Conservation (phyloP, 2,888 invertebrate genomes). For the Eupithecia abbreviata region DNA sequence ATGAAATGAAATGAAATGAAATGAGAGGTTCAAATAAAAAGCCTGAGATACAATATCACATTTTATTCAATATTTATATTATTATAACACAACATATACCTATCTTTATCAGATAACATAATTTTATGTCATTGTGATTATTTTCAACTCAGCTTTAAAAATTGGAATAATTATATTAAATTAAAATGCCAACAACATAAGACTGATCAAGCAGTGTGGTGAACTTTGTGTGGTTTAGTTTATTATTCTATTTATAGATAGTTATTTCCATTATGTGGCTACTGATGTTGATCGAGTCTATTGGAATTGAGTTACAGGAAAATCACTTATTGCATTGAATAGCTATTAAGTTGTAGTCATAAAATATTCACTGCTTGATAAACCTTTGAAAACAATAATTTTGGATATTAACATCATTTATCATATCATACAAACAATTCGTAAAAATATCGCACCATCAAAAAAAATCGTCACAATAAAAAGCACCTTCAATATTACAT, state of each 20-base stretch:
- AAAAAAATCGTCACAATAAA: conserved; percentile 59
- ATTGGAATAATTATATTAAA: conserved; percentile 71
- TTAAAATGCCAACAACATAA: conserved; percentile 77
- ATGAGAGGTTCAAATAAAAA: conserved; percentile 26
- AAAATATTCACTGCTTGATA: conserved; percentile 38
- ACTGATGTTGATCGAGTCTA: not conserved
- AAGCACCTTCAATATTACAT: conserved; percentile 72
- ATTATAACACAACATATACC: conserved; percentile 80
- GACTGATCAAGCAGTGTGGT: conserved; percentile 57
- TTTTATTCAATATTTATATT: conserved; percentile 76
- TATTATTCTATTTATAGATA: not conserved
- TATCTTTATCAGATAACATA: conserved; percentile 74
- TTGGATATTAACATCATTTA: conserved; percentile 44
- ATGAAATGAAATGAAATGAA: no score
- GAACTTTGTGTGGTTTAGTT: not conserved
- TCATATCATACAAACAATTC: conserved; percentile 53
- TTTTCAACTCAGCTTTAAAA: conserved; percentile 69
- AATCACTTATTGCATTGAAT: not conserved
- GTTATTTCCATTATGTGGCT: not conserved
- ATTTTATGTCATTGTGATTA: conserved; percentile 64
- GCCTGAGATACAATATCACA: conserved; percentile 71
- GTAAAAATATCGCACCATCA: conserved; percentile 70
- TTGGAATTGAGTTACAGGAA: not conserved
- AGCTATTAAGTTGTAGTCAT: not conserved
- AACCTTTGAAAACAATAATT: conserved; percentile 25